Evolutionary conservation across 2,113 vertebrate species (phyloP), one percentile per base, ranked within the genome.

Genomic region (Neodontobutis hainanensis): DNA sequence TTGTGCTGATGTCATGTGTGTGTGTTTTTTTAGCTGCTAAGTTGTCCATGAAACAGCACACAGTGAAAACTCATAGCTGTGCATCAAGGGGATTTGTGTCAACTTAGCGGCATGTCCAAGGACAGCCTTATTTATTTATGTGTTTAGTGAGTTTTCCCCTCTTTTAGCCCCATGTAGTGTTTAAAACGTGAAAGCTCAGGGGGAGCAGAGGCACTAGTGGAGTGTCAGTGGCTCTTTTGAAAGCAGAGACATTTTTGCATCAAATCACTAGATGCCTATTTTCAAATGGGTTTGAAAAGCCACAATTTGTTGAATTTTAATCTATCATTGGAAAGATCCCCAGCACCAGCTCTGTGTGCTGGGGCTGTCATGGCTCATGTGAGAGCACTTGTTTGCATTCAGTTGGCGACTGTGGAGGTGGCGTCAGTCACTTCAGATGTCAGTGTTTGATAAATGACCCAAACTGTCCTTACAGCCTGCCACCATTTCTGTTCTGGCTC

Each of bases 391-490:
- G 47, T 73, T 19, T 72, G 74, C 19, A 77, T 55, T 45, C 69
- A 64, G 56, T 35, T 53, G 36, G 51, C 19, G 59, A 51, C 52
- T 65, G 61, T 43, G 73, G 50, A 43, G 60, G 56, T 19, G 27
- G 59, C 10, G 40, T 42, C 42, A 11, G 32, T 74, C 68, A 43
- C 46, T 40, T 61, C 59, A 70, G 56, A 75, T 53, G 64, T 70
- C 66, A 49, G 1, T 8, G 68, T 75, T 70, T 85, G 77, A 78
- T 74, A 68, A 50, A 79, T 72, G 79, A 73, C 65, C 74, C 62
- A 50, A 70, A 79, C 64, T 75, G 65, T 80, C 69, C 70, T 51
- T 8, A 9, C 72, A 68, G 57, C 71, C 55, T 72, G 64, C 57
- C 48, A 50, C 55, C 55, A 56, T 56, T 83, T 77, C 57, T 78